A percentile compares a stretch with the other conserved stretches of the same genome.
phyloP scores from a whole-genome alignment of 2,888 invertebrate species.

The Megamerina dolium region DNA sequence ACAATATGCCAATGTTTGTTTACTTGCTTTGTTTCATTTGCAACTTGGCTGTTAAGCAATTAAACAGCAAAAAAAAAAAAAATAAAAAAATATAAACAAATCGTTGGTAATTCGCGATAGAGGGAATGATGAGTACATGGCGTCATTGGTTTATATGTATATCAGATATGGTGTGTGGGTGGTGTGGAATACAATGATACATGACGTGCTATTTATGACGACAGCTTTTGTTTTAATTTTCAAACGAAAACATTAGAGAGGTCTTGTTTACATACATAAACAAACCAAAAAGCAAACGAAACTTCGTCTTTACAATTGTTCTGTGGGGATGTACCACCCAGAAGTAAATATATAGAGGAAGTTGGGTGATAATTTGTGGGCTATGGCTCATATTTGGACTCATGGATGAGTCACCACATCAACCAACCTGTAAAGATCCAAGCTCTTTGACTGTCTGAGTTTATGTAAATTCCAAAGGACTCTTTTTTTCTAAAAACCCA shows the following conservation, averaged over 20 bases:
- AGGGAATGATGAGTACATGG: background rate
- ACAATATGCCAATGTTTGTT: conserved; percentile 45
- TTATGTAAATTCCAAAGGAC: too few species aligned
- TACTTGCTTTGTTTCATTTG: conserved; percentile 33
- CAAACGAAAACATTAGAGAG: conserved; percentile 22
- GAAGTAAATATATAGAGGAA: conserved; percentile 3
- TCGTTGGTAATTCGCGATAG: too few species aligned
- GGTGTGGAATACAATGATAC: too few species aligned
- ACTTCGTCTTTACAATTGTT: conserved; percentile 8
- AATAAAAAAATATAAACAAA: background rate
- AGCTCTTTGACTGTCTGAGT: too few species aligned
- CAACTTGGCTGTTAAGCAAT: conserved; percentile 46
- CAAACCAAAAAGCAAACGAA: conserved; percentile 8
- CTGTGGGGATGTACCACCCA: conserved; percentile 10
- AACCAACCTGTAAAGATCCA: too few species aligned
- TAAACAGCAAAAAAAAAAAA: conserved; percentile 34
- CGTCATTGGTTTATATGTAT: background rate
- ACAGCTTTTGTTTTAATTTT: conserved; percentile 42
- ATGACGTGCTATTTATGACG: conserved; percentile 46
- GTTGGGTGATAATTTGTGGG: too few species aligned
- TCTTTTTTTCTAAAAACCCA: too few species aligned
- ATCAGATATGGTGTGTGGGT: too few species aligned
- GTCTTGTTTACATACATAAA: conserved; percentile 8
- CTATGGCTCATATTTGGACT: too few species aligned
- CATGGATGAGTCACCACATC: too few species aligned